phyloP scores from a whole-genome alignment of 2,888 invertebrate species.

The Amphipyra tragopoginis region DNA sequence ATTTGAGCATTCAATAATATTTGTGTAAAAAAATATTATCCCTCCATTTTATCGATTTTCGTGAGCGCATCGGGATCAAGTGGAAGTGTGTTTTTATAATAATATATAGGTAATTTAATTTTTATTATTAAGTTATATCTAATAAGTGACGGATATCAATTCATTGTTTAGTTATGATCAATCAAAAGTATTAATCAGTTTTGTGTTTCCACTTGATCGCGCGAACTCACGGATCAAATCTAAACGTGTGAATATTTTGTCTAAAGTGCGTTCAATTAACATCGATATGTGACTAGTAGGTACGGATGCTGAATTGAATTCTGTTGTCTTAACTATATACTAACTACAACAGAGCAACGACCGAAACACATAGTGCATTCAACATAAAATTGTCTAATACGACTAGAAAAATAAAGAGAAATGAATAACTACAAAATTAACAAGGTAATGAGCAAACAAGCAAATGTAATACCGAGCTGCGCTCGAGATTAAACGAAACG shows the following conservation, averaged over 20 bases:
- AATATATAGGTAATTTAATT: constrained; percentile 32
- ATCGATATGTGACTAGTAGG: constrained; percentile 82
- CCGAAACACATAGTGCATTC: constrained; percentile 62
- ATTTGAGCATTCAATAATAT: constrained; percentile 88
- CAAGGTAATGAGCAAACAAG: constrained; percentile 82
- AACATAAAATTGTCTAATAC: constrained; percentile 74
- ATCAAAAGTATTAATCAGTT: constrained; percentile 50
- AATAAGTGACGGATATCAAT: constrained; percentile 60
- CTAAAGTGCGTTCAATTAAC: constrained; percentile 62
- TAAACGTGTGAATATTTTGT: constrained; percentile 66
- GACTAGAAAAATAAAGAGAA: constrained; percentile 77
- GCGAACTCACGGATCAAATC: constrained; percentile 63
- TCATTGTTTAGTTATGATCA: constrained; percentile 61
- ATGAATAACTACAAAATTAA: constrained; percentile 72
- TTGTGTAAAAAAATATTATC: constrained; percentile 87
- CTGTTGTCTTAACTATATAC: constrained; percentile 65
- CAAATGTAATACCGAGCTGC: constrained; percentile 80
- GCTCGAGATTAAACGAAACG: constrained; percentile 78
- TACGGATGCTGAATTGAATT: constrained; percentile 75
- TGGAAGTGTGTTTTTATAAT: constrained; percentile 49
- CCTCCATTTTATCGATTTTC: constrained; percentile 71
- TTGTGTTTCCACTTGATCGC: constrained; percentile 59
- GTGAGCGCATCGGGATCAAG: constrained; percentile 69
- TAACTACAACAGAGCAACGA: constrained; percentile 68
- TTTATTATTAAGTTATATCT: constrained; percentile 36